Evolutionary conservation across 2,797 vertebrate species (phyloP).

Genomic region (Anguilla anguilla): DNA sequence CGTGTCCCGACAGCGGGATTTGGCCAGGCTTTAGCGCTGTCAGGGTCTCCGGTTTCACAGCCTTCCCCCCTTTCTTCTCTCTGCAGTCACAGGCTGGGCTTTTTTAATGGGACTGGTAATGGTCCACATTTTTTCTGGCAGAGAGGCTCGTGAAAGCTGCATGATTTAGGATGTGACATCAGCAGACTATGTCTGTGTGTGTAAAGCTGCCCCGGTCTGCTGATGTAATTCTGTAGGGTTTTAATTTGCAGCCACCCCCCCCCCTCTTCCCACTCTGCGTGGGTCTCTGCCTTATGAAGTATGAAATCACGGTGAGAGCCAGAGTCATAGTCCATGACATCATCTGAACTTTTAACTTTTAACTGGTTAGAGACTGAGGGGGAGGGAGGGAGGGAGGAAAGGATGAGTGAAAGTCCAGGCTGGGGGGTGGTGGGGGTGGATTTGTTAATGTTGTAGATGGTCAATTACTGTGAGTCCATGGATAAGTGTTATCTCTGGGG

Average conservation of each 20-base stretch:
- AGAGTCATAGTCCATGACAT: constrained; percentile 67
- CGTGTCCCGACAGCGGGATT: constrained; percentile 45
- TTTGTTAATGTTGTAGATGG: background rate
- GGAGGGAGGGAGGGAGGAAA: constrained; percentile 36
- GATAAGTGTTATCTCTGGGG: constrained; percentile 49
- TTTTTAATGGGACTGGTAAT: constrained; percentile 51
- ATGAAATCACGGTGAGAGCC: constrained; percentile 51
- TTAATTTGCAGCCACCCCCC: constrained; percentile 61
- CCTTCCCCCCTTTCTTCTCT: constrained; percentile 53
- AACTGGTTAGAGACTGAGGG: constrained; percentile 42
- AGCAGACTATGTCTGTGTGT: constrained; percentile 36
- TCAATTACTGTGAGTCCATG: constrained; percentile 35
- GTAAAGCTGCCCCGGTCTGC: constrained; percentile 42
- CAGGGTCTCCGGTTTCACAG: constrained; percentile 62
- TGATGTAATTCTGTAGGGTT: constrained; percentile 71
- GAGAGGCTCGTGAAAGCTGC: constrained; percentile 31
- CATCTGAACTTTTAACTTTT: constrained; percentile 66
- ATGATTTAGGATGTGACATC: constrained; percentile 65
- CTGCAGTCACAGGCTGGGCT: constrained; percentile 47
- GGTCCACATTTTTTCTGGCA: constrained; percentile 47
- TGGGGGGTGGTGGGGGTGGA: constrained; percentile 46
- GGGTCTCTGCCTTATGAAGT: constrained; percentile 49
- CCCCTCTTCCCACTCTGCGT: background rate
- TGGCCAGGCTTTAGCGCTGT: constrained; percentile 61
- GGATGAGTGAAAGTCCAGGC: constrained; percentile 43